These are phyloP conservation scores for Chelmon rostratus DNA, from an alignment of 2,797 vertebrate genomes.

Conservation along the genomic window DNA sequence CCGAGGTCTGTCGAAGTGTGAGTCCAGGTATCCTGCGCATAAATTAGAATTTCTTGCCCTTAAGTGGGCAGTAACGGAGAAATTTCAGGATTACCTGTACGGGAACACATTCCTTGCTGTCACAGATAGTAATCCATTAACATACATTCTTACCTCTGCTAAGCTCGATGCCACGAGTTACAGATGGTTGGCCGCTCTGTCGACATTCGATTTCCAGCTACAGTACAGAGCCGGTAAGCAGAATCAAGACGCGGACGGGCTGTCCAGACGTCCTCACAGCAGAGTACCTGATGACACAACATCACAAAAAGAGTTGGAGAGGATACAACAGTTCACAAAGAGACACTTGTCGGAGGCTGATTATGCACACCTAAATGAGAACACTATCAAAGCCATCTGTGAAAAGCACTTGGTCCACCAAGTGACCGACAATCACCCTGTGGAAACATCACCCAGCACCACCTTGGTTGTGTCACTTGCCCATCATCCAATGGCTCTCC, in stretches of 20 bases:
- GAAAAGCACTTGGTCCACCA: not conserved
- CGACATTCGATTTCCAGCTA: not conserved
- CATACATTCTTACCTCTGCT: not conserved
- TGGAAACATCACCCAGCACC: not conserved
- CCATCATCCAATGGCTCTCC: not conserved
- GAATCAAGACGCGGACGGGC: not conserved
- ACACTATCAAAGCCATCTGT: not conserved
- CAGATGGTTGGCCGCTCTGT: not conserved
- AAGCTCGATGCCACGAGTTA: not conserved
- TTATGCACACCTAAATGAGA: not conserved
- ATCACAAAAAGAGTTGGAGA: not conserved
- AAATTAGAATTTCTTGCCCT: too few species aligned
- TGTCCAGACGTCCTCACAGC: conserved; percentile 1
- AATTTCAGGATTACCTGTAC: not conserved
- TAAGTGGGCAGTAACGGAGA: not conserved
- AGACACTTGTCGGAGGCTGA: not conserved
- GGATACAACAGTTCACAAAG: conserved; percentile 2
- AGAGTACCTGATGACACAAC: not conserved
- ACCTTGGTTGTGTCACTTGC: conserved; percentile 7
- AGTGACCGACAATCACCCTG: not conserved
- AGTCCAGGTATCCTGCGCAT: too few species aligned
- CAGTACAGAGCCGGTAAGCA: conserved; percentile 14
- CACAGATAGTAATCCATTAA: not conserved
- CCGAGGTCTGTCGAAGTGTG: too few species aligned
- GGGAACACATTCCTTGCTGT: not conserved